Percentiles rank a stretch among this genome's conserved stretches.
Evolutionary conservation across 2,888 invertebrate species (phyloP).

Genomic region (Timandra comae): DNA sequence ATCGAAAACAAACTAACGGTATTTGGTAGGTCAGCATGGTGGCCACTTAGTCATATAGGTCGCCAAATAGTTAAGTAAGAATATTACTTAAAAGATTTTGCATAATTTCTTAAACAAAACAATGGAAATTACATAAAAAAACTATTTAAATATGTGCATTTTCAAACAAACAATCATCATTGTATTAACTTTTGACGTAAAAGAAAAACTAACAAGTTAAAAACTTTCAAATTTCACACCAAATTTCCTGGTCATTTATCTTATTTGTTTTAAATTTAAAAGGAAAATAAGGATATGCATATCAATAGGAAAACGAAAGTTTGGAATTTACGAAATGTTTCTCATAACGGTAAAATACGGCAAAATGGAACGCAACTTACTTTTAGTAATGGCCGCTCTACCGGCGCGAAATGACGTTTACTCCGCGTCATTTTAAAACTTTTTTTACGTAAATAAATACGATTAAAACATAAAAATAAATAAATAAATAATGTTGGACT

Average conservation of each 20-base stretch:
- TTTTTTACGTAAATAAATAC: conserved; percentile 12
- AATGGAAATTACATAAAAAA: too few relatives aligned
- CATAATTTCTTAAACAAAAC: too few relatives aligned
- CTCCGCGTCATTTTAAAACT: conserved; percentile 12
- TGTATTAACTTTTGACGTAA: too few relatives aligned
- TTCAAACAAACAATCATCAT: too few relatives aligned
- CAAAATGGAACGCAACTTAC: conserved; percentile 63
- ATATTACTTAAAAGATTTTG: too few relatives aligned
- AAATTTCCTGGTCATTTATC: background rate
- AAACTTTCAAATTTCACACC: conserved; percentile 11
- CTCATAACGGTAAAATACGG: conserved; percentile 10
- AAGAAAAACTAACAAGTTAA: too few relatives aligned
- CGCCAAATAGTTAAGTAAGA: too few relatives aligned
- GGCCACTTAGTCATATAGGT: too few relatives aligned
- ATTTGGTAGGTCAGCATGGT: too few relatives aligned
- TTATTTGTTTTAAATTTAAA: conserved; percentile 15
- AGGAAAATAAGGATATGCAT: conserved; percentile 40
- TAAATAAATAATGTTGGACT: conserved; percentile 50
- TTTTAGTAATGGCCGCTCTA: conserved; percentile 38
- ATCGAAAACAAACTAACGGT: too few relatives aligned
- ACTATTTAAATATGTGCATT: too few relatives aligned
- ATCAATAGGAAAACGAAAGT: conserved; percentile 49
- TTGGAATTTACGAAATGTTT: conserved; percentile 8
- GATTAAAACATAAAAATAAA: conserved; percentile 11
- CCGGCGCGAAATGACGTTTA: conserved; percentile 45